Conservation (phyloP, 2,113 vertebrate species). For the Charina bottae region DNA sequence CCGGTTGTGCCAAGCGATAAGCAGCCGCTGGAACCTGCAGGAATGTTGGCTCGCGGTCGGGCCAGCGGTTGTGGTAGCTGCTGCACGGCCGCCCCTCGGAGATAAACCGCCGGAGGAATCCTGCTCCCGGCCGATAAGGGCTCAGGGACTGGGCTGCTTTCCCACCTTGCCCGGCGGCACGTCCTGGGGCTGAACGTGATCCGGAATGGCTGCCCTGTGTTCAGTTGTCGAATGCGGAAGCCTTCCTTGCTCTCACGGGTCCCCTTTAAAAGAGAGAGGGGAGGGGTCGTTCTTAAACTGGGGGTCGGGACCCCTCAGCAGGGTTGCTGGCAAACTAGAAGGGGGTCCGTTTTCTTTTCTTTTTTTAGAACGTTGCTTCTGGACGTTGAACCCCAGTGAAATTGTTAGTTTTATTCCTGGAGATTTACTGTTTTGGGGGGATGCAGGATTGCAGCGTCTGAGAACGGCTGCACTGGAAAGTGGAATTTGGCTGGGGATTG, state of each 20-base stretch:
- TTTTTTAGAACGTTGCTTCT: too few species aligned
- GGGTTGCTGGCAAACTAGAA: not conserved
- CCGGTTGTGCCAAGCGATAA: not conserved
- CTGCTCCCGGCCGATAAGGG: not conserved
- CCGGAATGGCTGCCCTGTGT: too few species aligned
- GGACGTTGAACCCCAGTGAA: too few species aligned
- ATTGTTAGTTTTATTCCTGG: not conserved
- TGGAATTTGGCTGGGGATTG: too few species aligned
- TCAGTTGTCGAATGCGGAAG: fast-evolving
- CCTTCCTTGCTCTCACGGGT: not conserved
- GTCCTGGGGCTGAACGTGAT: not conserved
- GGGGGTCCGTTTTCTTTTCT: not conserved
- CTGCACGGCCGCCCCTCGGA: not conserved
- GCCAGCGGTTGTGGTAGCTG: not conserved
- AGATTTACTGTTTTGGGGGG: too few species aligned
- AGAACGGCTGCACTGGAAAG: not conserved
- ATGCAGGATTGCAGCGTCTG: too few species aligned
- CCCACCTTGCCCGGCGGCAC: not conserved
- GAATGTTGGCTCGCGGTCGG: not conserved
- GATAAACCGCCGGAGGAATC: not conserved
- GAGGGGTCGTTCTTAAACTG: too few species aligned
- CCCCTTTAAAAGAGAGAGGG: not conserved
- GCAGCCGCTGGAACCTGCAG: not conserved
- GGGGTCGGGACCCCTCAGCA: too few species aligned
- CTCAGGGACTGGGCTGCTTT: not conserved